A percentile compares a stretch with the other conserved stretches of the same genome.
phyloP scores from a whole-genome alignment of 2,113 vertebrate genomes.

The Athene cunicularia region DNA sequence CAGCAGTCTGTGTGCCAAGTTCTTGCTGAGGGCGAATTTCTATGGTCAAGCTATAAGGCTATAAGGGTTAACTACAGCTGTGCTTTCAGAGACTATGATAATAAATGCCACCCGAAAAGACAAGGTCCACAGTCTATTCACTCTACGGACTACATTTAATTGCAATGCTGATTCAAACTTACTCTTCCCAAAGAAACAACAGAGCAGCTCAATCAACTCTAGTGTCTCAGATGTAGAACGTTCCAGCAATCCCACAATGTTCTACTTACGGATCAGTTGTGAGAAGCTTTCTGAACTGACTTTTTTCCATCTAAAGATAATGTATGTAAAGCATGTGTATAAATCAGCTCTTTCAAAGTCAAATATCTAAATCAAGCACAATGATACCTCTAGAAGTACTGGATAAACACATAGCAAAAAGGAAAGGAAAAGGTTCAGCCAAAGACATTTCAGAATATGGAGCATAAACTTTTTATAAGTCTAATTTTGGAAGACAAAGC shows the following conservation, averaged over 20 bases:
- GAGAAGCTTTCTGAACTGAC: background rate
- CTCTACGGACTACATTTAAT: background rate
- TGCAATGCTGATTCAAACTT: background rate
- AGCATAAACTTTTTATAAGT: background rate
- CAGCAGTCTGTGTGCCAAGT: background rate
- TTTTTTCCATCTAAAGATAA: background rate
- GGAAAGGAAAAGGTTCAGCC: slow-evolving; percentile 12
- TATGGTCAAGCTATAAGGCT: background rate
- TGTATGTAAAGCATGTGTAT: background rate
- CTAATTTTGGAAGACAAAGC: slow-evolving; percentile 42
- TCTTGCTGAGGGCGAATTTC: background rate
- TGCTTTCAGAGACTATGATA: background rate
- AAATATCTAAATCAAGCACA: background rate
- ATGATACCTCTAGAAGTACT: background rate
- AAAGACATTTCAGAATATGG: slow-evolving; percentile 29
- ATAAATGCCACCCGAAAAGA: background rate
- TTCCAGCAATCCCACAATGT: background rate
- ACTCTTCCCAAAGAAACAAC: background rate
- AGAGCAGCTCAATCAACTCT: background rate
- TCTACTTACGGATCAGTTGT: background rate
- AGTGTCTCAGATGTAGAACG: background rate
- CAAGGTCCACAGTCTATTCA: background rate
- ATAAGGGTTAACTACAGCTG: background rate
- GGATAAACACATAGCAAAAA: background rate
- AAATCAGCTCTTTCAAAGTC: background rate